Conservation (phyloP, 2,888 invertebrate genomes). For the Cryptocheilus praepositus region DNA sequence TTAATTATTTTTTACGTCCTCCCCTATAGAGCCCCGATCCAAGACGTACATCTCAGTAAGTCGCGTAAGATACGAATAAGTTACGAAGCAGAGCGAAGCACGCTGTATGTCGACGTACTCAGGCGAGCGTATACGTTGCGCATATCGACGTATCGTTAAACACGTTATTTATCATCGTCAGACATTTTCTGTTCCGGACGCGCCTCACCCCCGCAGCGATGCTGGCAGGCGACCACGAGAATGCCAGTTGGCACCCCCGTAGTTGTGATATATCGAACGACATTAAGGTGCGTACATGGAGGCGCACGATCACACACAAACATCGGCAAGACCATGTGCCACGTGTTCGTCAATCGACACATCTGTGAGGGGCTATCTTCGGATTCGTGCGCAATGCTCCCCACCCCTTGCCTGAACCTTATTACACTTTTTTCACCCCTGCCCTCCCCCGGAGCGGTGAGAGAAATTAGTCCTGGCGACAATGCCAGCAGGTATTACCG, state of each 20-base stretch:
- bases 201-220: conserved; percentile 39
- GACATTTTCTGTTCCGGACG: conserved; percentile 45
- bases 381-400: conserved; percentile 22
- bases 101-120: neutral
- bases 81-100: neutral
- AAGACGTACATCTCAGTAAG: neutral
- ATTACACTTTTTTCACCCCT: conserved; percentile 40
- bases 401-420: conserved; percentile 28
- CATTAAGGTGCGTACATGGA: conserved; percentile 46
- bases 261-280: conserved; percentile 60
- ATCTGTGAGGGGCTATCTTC: conserved; percentile 37
- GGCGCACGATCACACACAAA: conserved; percentile 24
- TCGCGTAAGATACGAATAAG: conserved; percentile 14
- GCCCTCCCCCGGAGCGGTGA: neutral
- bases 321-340: conserved; percentile 24
- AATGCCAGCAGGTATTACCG: conserved; percentile 56
- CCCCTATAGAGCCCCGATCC: too few species aligned
- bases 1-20: too few species aligned
- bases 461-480: conserved; percentile 56
- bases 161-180: conserved; percentile 67
- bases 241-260: conserved; percentile 39
- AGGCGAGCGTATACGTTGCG: conserved; percentile 26
- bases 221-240: conserved; percentile 31
- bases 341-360: conserved; percentile 44
- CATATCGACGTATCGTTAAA: conserved; percentile 54